Conservation (phyloP, 2,113 vertebrate species). For the Gasterosteus nipponicus region DNA sequence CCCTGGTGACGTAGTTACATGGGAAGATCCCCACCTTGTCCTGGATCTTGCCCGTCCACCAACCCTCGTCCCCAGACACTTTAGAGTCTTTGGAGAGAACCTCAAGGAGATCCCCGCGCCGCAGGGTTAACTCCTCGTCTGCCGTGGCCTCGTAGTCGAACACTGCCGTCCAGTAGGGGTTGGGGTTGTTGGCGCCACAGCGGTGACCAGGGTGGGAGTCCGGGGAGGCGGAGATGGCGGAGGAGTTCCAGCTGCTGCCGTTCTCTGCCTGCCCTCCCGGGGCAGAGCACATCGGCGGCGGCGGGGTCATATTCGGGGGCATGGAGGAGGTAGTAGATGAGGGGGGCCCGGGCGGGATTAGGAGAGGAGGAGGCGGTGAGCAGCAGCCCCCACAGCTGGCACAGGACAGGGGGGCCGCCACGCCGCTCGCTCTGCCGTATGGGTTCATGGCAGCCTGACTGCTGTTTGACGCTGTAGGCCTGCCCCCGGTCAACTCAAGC, state of each 20-base stretch:
- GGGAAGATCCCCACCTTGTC: conserved; percentile 93
- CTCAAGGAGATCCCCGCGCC: conserved; percentile 88
- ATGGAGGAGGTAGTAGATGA: conserved; percentile 64
- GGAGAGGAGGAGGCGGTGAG: conserved; percentile 71
- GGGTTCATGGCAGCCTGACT: conserved; percentile 79
- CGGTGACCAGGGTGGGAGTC: conserved; percentile 73
- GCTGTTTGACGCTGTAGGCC: conserved; percentile 68
- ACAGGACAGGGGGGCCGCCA: conserved; percentile 77
- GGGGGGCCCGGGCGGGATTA: conserved; percentile 61
- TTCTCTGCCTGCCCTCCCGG: conserved; percentile 75
- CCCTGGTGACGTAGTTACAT: conserved; percentile 88
- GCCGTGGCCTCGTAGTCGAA: conserved; percentile 92
- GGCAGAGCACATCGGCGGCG: conserved; percentile 63
- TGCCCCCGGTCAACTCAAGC: conserved; percentile 77
- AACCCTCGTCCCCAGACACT: conserved; percentile 92
- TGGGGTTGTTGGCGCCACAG: conserved; percentile 62
- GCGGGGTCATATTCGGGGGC: conserved; percentile 67
- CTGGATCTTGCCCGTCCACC: conserved; percentile 92
- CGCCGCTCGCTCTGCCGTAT: conserved; percentile 71
- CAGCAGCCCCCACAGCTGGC: conserved; percentile 81
- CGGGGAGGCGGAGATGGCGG: conserved; percentile 75
- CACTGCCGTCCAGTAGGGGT: conserved; percentile 88
- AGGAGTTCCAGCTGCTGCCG: conserved; percentile 82
- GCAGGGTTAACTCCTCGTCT: conserved; percentile 90
- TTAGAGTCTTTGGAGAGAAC: conserved; percentile 91